Conservation (phyloP, 2,888 invertebrate genomes). For the Habrosyne pyritoides region DNA sequence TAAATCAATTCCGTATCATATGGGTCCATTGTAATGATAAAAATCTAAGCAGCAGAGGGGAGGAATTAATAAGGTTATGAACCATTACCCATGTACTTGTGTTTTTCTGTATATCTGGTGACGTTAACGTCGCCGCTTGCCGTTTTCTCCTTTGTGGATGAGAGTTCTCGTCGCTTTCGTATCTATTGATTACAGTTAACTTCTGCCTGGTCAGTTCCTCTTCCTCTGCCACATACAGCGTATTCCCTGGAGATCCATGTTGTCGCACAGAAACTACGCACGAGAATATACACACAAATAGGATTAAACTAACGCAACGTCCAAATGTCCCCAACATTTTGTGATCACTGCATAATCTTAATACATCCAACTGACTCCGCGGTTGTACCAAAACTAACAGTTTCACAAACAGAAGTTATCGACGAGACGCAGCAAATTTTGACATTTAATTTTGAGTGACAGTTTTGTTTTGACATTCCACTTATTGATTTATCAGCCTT, state of each 20-base stretch:
- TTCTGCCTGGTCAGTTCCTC: conserved; percentile 40
- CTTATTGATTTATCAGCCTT: too few relatives aligned
- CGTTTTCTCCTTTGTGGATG: conserved; percentile 66
- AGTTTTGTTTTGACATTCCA: not conserved
- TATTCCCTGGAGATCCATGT: conserved; percentile 55
- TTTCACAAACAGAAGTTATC: not conserved
- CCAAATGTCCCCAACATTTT: conserved; percentile 74
- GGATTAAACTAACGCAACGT: conserved; percentile 57
- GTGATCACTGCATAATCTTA: conserved; percentile 70
- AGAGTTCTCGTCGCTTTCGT: conserved; percentile 38
- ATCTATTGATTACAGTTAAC: conserved; percentile 62
- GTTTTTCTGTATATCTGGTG: conserved; percentile 61
- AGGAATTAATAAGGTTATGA: conserved; percentile 60
- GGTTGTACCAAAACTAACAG: conserved; percentile 56
- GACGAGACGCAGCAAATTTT: not conserved
- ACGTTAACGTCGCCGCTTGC: conserved; percentile 58
- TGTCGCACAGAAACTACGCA: conserved; percentile 51
- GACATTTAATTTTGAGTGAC: not conserved
- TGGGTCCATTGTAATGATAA: conserved; percentile 26
- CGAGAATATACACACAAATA: conserved; percentile 57
- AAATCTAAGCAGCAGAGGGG: conserved; percentile 54
- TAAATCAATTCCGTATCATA: conserved; percentile 36
- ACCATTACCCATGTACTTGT: conserved; percentile 78
- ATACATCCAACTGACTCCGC: conserved; percentile 50
- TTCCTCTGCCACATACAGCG: conserved; percentile 69